Evolutionary conservation across 1,140 invertebrate genomes (phyloP).

Genomic region (Samia ricini): DNA sequence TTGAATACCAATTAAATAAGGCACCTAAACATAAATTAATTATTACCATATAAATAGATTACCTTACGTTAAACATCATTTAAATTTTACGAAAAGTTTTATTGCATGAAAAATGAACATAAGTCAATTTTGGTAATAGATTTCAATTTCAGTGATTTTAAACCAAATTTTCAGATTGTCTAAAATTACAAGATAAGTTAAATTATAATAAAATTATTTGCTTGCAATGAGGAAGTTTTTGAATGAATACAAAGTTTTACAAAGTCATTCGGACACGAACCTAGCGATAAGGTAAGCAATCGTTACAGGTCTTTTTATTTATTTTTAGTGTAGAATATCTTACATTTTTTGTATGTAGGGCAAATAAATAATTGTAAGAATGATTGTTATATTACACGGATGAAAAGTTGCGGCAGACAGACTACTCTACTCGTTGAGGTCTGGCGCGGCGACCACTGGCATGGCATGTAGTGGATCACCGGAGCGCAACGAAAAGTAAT

Average conservation of each 20-base stretch:
- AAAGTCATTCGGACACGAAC: conserved; percentile 40
- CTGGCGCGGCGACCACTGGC: conserved; percentile 28
- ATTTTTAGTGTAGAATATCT: conserved; percentile 27
- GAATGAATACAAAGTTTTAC: conserved; percentile 56
- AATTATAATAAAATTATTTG: conserved; percentile 1
- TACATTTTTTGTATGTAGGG: conserved; percentile 13
- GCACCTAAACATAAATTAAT: background rate
- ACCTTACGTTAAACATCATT: background rate
- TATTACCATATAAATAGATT: background rate
- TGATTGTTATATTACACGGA: conserved; percentile 27
- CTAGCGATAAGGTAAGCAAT: conserved; percentile 41
- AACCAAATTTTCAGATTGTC: background rate
- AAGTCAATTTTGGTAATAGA: background rate
- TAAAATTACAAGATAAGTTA: background rate
- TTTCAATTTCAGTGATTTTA: background rate
- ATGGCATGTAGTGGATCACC: conserved; percentile 69
- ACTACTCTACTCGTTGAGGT: conserved; percentile 39
- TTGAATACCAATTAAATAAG: background rate
- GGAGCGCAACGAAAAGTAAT: conserved; percentile 76
- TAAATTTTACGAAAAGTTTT: background rate
- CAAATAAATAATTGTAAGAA: conserved; percentile 20
- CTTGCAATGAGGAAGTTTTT: conserved; percentile 67
- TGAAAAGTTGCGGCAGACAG: conserved; percentile 38
- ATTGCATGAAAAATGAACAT: background rate
- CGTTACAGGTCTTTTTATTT: conserved; percentile 16